These are phyloP conservation scores for Saccostrea glomerata DNA, from an alignment of 1,140 invertebrate species.

Conservation along the genomic window DNA sequence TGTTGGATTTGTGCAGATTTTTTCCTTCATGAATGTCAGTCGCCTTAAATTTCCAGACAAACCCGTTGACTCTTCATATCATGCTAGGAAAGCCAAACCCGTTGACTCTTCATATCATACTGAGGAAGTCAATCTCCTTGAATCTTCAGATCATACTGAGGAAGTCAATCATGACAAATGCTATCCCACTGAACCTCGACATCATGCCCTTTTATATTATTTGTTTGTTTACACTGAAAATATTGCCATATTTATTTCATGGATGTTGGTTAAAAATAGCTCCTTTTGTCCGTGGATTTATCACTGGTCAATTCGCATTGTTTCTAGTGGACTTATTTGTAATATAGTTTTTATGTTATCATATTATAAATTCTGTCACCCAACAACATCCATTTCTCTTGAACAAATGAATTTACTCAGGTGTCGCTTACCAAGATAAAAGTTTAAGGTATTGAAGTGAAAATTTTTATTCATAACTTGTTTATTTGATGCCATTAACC, in stretches of 20 bases:
- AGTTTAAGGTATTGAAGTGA: too few species aligned
- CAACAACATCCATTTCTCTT: neutral
- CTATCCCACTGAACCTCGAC: neutral
- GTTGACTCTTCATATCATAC: too few species aligned
- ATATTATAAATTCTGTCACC: constrained; percentile 33
- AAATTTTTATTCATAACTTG: too few species aligned
- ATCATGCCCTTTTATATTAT: constrained; percentile 12
- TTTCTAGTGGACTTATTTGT: neutral
- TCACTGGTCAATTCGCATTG: neutral
- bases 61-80: too few species aligned
- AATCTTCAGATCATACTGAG: too few species aligned
- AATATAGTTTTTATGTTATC: constrained; percentile 14
- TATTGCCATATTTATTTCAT: neutral
- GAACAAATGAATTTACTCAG: neutral
- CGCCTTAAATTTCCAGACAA: too few species aligned
- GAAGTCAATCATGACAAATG: too few species aligned
- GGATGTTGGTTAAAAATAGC: neutral
- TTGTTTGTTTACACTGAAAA: constrained; percentile 27
- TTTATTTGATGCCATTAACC: too few species aligned
- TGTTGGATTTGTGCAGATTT: constrained; percentile 35
- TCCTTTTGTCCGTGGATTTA: constrained; percentile 5
- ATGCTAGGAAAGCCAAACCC: too few species aligned
- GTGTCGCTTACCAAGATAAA: too few species aligned
- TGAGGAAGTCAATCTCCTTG: too few species aligned
- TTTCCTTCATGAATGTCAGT: constrained; percentile 34